A percentile compares a stretch with the other conserved stretches of the same genome.
These are phyloP conservation scores for Diceros bicornis DNA, from an alignment of 2,797 vertebrate species.

Conservation along the genomic window DNA sequence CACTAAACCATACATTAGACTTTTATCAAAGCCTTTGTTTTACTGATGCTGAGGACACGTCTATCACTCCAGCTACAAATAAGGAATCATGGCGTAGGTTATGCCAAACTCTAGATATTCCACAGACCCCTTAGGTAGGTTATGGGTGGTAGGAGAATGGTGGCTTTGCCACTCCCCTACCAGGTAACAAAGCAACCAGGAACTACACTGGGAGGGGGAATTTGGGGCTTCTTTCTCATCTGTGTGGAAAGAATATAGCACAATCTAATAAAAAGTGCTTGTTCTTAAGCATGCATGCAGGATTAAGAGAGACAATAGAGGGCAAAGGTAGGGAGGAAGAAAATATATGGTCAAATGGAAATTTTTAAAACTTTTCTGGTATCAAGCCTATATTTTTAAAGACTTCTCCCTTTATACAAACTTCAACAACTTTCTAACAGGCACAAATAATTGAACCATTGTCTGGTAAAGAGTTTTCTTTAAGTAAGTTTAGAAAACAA, in stretches of 20 bases:
- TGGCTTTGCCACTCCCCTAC: not conserved
- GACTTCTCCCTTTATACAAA: not conserved
- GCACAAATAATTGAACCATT: not conserved
- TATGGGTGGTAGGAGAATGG: not conserved
- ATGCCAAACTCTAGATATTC: not conserved
- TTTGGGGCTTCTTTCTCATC: not conserved
- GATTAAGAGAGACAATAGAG: not conserved
- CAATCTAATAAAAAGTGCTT: not conserved
- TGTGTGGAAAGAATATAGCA: not conserved
- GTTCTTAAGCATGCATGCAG: not conserved
- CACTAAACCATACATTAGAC: not conserved
- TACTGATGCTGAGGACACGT: not conserved
- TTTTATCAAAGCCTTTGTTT: not conserved
- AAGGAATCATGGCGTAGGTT: not conserved
- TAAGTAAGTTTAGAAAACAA: constrained; percentile 58
- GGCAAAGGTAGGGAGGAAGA: not conserved
- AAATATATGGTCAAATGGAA: not conserved
- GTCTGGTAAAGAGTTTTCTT: not conserved
- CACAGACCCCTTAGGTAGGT: not conserved
- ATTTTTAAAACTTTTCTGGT: not conserved
- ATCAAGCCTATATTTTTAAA: not conserved
- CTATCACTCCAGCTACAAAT: not conserved
- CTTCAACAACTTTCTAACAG: not conserved
- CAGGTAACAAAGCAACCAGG: not conserved
- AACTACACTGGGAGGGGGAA: not conserved